Base-by-base conservation (phyloP, 1,140 invertebrate species). In the Aphaenogaster ashmeadi region DNA sequence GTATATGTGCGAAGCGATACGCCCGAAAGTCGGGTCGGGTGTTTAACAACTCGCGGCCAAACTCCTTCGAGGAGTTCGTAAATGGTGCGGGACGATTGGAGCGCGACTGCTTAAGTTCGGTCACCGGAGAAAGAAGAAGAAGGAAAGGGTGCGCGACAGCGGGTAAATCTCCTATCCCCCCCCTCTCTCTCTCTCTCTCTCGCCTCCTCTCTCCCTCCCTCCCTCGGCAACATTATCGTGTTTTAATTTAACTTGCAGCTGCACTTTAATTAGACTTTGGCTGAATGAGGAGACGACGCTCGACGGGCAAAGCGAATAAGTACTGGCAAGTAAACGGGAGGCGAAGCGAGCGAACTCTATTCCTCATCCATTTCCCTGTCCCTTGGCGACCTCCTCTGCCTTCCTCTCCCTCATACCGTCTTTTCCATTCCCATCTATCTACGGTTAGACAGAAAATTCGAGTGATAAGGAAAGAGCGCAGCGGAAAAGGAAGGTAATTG, bases 231-330 rank as follows among this genome's bases (percentile, higher is more conserved):
- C 92, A 93, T 93, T 93, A 93, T 93, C 92, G 92, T 93, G 89
- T 93, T 93, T 93, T 93, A 93, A 93, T 93, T 93, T 93, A 93
- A 93, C 92, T 93, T 93, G 91, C 91, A 91, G 91, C 93, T 93
- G 91, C 91, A 93, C 92, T 93, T 93, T 93, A 93, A 93, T 93
- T 93, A 93, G 93, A 93, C 90, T 93, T 93, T 77, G 92, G 47
- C 81, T 88, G 91, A 92, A 92, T 91, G 87, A 93, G 87, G 79
- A 92, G 90, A 91, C 81, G 87, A 69, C 86, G 90, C 81, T 88
- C 90, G 90, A 79, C 86, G 74, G 66, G 91, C 78, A 91, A 92
- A 90, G 87, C 89, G 79, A 84, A 58, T 87, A 79, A 89, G 83
- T 52, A 87, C 89, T 89, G 84, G 71, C 84, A 87, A 90, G 87